These are phyloP conservation scores for Corythornis cristatus DNA, from an alignment of 2,113 vertebrate species.

Conservation along the genomic window DNA sequence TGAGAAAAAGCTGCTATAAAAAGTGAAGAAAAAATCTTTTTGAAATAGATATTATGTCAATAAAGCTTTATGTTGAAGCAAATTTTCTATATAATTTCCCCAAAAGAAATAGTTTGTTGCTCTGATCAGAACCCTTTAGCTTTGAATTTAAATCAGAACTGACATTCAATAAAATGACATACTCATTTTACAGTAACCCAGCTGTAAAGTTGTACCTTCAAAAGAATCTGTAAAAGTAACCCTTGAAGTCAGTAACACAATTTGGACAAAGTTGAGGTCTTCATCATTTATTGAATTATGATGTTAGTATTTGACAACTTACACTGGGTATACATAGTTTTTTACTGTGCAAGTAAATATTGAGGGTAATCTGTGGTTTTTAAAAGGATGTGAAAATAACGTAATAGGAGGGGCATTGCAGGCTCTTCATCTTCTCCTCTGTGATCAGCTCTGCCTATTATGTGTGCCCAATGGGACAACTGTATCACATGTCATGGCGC, in stretches of 20 bases:
- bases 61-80: not conserved
- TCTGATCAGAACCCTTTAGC: not conserved
- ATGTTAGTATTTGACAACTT: not conserved
- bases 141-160: not conserved
- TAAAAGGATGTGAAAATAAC: not conserved
- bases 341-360: not conserved
- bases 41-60: not conserved
- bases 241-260: not conserved
- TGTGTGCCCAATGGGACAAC: not conserved
- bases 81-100: not conserved
- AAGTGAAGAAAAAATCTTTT: not conserved
- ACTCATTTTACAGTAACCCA: not conserved
- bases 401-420: not conserved
- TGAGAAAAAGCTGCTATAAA: not conserved
- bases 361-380: not conserved
- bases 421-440: not conserved
- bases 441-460: not conserved
- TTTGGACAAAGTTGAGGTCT: not conserved
- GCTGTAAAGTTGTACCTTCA: not conserved
- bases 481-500: fast-evolving
- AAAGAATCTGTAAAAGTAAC: not conserved
- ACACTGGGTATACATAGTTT: not conserved
- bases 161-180: not conserved
- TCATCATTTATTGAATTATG: not conserved
- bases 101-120: not conserved